Conservation (phyloP, 2,113 vertebrate genomes). For the Pardalotus punctatus region DNA sequence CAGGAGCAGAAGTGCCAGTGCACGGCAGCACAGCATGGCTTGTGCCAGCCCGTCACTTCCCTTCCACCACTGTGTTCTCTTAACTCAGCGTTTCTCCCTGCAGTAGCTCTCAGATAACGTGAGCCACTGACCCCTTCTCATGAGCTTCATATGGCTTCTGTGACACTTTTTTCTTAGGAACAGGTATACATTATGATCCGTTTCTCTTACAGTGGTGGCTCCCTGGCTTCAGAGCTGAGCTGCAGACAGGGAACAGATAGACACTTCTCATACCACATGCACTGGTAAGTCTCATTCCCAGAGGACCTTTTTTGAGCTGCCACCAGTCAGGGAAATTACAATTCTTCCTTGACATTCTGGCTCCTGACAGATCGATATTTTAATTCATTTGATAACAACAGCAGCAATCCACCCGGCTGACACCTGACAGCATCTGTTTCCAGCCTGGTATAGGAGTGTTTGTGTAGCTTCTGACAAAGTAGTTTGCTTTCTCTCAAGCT, state of each 20-base stretch:
- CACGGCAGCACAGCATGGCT: background rate
- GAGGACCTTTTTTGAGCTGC: background rate
- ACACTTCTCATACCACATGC: background rate
- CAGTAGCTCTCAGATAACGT: background rate
- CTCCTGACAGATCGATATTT: background rate
- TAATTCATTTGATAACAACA: background rate
- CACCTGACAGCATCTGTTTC: background rate
- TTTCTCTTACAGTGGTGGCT: fast-evolving
- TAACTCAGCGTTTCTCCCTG: background rate
- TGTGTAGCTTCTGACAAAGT: background rate
- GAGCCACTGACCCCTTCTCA: background rate
- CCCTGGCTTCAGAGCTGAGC: background rate
- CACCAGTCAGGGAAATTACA: background rate
- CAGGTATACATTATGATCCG: fast-evolving
- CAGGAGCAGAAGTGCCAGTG: background rate
- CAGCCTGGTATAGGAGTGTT: background rate
- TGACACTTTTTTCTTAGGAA: background rate
- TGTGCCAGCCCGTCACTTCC: background rate
- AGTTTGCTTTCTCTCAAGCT: background rate
- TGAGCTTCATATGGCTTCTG: background rate
- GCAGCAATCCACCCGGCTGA: background rate
- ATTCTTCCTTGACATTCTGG: background rate
- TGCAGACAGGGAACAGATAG: background rate
- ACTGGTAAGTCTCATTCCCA: background rate
- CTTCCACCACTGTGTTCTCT: background rate